Evolutionary conservation across 2,888 invertebrate species (phyloP), one percentile per base, ranked within the genome.

Genomic region (Sabatieria punctata): DNA sequence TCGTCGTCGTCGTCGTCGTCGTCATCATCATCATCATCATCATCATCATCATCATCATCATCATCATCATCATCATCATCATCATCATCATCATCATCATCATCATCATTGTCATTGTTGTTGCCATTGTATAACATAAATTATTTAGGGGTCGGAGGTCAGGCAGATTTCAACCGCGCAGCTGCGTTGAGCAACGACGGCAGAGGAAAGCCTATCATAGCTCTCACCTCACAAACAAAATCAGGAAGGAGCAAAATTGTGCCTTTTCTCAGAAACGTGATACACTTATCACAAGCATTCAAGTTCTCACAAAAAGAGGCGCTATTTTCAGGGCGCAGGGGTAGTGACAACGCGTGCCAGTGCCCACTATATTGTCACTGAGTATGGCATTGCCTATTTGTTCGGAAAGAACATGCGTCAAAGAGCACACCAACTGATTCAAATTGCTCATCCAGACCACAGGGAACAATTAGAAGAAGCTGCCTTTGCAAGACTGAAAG

Each of bases 111-210:
- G n/a, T n/a, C n/a, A n/a, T n/a, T n/a, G n/a, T n/a, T n/a, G n/a
- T n/a, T n/a, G n/a, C n/a, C n/a, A n/a, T n/a, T n/a, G n/a, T n/a
- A n/a, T n/a, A n/a, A n/a, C n/a, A n/a, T n/a, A n/a, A n/a, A n/a
- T 11, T 19, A 47, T 57, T 11, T 49, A 73, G 86, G 88, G 4
- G 85, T 88, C 65, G 88, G 88, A 3, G 88, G 88, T 0, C 88
- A 91, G 65, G 80, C 88, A 26, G 89, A 89, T 71, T 89, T 89
- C 66, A 80, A 86, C 54, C 76, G 85, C 48, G 89, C 88, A n/a
- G 82, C 89, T 1, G 84, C 82, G 0, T 78, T 84, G 63, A 74
- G 80, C 1, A 63, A 75, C 1, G 88, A 89, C 67, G 85, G 85
- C 0, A 71, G 71, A 53, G 89, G 89, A 18, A 86, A 84, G 65